Evolutionary conservation across 2,797 vertebrate genomes (phyloP).

Genomic region (Pagetopsis macropterus): DNA sequence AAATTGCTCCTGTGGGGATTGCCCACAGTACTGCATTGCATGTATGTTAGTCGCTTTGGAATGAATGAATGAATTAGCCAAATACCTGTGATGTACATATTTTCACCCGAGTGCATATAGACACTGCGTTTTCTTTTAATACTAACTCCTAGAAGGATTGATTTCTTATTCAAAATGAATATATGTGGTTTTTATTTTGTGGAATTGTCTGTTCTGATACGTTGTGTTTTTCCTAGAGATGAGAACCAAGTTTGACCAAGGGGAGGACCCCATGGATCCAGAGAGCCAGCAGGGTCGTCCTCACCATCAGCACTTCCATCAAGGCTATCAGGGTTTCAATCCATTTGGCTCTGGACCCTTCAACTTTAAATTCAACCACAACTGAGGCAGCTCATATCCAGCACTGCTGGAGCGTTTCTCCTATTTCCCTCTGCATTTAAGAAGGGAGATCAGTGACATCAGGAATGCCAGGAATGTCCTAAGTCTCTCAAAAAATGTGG

Average conservation of each 20-base stretch:
- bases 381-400: conserved; percentile 75
- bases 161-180: not conserved
- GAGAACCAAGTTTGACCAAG: conserved; percentile 94
- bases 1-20: too few species aligned
- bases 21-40: too few species aligned
- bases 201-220: not conserved
- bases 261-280: conserved; percentile 95
- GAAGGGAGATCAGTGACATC: conserved; percentile 41
- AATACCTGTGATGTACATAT: too few species aligned
- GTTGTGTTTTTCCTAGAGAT: conserved; percentile 83
- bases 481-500: conserved; percentile 29
- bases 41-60: too few species aligned
- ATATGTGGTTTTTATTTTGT: not conserved
- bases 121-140: too few species aligned
- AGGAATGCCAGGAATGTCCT: conserved; percentile 21
- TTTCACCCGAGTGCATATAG: too few species aligned
- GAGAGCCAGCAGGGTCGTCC: conserved; percentile 92
- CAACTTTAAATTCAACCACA: conserved; percentile 96
- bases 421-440: conserved; percentile 47
- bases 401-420: conserved; percentile 37
- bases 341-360: conserved; percentile 97
- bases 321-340: conserved; percentile 94
- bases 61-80: too few species aligned
- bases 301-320: conserved; percentile 88
- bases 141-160: too few species aligned